Evolutionary conservation across 2,888 invertebrate species (phyloP), one percentile per base, ranked within the genome.

Genomic region (Hydropsyche betteni): DNA sequence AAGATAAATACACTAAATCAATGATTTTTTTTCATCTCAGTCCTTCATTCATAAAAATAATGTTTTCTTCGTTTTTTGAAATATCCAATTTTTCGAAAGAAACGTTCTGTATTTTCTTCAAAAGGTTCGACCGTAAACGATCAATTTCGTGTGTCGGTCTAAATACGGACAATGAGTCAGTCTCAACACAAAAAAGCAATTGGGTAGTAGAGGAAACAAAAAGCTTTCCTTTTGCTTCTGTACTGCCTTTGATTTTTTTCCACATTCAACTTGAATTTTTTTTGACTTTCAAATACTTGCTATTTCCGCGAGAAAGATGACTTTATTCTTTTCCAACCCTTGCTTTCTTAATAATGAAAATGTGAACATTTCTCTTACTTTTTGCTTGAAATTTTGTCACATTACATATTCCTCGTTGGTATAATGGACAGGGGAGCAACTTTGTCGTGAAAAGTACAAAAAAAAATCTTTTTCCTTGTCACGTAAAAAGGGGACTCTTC

Each of bases 401-500:
- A 58, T 58, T 58, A 58, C 58, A 58, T 58, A 58, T 58, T 58
- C 58, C 16, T 16, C 16, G 16, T 14, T 24, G 58, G 58, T 58
- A 58, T 58, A 58, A 58, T 58, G 58, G 58, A 58, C 58, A 58
- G 58, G 58, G 58, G 58, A 16, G 58, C 24, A 58, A 58, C 58
- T 58, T 58, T 58, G 14, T 8, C 58, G 53, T 8, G 24, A 24
- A 16, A 58, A 58, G 24, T 16, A 10, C 10, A 44, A 10, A 44
- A 44, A 44, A 44, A 44, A 58, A 58, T 24, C 58, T 6, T 16
- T 58, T 58, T 58, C 58, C 58, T 52, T 33, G 70, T 70, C 70
- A 70, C 70, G 70, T 70, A 70, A 14, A 12, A 53, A 8, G 34
- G 44, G 44, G 44, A 8, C 7, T 44, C 44, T 44, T 44, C 44